Evolutionary conservation across 2,113 vertebrate species (phyloP).

Genomic region (Pao palembangensis): DNA sequence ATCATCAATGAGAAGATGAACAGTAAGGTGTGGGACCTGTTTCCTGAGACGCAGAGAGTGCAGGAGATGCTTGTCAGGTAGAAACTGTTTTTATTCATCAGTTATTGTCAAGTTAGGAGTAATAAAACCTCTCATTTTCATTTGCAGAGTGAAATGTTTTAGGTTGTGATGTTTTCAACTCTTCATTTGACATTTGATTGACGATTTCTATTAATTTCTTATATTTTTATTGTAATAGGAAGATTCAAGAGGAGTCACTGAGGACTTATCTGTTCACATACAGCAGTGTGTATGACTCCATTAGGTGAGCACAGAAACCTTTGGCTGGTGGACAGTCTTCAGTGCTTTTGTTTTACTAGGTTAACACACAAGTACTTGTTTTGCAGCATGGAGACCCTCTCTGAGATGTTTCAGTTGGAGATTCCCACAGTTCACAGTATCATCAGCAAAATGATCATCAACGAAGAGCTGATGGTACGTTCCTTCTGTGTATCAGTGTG

Average conservation of each 20-base stretch:
- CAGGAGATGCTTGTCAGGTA: conserved; percentile 87
- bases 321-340: not conserved
- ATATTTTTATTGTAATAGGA: conserved; percentile 42
- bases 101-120: too few relatives aligned
- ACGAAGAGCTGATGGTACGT: conserved; percentile 87
- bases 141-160: too few relatives aligned
- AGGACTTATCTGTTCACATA: conserved; percentile 92
- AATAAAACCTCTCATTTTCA: too few relatives aligned
- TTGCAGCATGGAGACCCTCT: conserved; percentile 83
- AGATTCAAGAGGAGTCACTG: conserved; percentile 90
- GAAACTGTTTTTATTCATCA: too few relatives aligned
- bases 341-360: not conserved
- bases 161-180: not conserved
- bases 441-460: conserved; percentile 95
- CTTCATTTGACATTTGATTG: too few relatives aligned
- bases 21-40: conserved; percentile 91
- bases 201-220: not conserved
- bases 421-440: conserved; percentile 88
- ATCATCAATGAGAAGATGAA: conserved; percentile 95
- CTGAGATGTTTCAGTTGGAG: conserved; percentile 90
- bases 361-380: not conserved
- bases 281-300: conserved; percentile 92
- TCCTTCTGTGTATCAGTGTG: not conserved
- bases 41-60: conserved; percentile 81
- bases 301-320: conserved; percentile 72